phyloP scores from a whole-genome alignment of 2,888 invertebrate species.

The Drosophila histrio region DNA sequence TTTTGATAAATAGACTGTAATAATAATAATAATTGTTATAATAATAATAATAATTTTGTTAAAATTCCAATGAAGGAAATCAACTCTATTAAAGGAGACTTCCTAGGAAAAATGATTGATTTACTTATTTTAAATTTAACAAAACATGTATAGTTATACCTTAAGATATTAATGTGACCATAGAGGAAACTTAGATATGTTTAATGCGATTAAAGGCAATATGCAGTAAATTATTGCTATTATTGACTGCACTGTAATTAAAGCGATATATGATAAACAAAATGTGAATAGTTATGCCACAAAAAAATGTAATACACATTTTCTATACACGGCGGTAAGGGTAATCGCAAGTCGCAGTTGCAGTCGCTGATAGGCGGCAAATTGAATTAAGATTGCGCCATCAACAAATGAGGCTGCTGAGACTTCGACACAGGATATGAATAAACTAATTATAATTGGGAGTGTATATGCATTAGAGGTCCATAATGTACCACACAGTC shows the following conservation, averaged over 20 bases:
- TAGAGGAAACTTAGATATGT: no score
- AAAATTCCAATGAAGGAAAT: no score
- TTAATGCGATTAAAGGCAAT: no score
- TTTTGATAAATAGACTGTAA: no score
- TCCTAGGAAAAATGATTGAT: no score
- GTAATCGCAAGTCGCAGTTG: constrained; percentile 42
- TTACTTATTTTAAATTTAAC: no score
- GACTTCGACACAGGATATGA: constrained; percentile 78
- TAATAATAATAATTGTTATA: no score
- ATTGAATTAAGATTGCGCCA: constrained; percentile 77
- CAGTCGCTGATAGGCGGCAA: constrained; percentile 53
- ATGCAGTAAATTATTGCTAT: not conserved
- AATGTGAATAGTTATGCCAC: not conserved
- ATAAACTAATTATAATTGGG: constrained; percentile 78
- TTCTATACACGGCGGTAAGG: constrained; percentile 11
- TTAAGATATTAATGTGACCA: no score
- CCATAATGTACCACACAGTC: constrained; percentile 47
- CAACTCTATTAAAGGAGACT: no score
- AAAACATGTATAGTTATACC: no score
- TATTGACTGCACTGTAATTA: not conserved
- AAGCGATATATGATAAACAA: not conserved
- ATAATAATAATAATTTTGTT: no score
- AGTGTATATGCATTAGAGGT: constrained; percentile 68
- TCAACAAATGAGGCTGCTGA: constrained; percentile 72
- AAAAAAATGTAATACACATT: not conserved